phyloP scores from a whole-genome alignment of 2,113 vertebrate species.

The Leucopsar rothschildi region DNA sequence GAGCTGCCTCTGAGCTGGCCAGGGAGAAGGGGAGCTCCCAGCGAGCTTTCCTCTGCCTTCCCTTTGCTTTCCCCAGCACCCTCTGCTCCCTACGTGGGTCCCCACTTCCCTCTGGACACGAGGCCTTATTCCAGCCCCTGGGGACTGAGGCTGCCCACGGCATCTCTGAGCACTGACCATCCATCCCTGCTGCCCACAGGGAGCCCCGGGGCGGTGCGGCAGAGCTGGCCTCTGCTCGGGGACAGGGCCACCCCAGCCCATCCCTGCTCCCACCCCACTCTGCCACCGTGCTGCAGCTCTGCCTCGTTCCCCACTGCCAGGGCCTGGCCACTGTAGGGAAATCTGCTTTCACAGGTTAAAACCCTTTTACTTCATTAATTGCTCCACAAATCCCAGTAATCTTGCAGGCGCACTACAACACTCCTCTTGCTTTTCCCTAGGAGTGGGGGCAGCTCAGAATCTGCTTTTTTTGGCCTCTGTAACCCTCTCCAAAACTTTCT shows the following conservation, averaged over 20 bases:
- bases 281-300: neutral
- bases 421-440: neutral
- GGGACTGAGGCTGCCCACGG: neutral
- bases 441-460: neutral
- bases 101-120: neutral
- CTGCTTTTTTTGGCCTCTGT: neutral
- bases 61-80: neutral
- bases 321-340: neutral
- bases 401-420: neutral
- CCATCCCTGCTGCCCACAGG: neutral
- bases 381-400: neutral
- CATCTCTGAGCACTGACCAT: neutral
- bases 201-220: neutral
- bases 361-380: neutral
- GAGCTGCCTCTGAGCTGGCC: neutral
- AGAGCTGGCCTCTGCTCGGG: conserved; percentile 56
- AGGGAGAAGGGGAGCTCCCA: neutral
- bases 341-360: neutral
- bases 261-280: neutral
- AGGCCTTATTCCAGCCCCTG: conserved; percentile 41
- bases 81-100: neutral
- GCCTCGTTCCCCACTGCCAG: neutral
- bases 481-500: neutral
- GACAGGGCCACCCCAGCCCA: neutral
- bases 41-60: neutral